These are phyloP conservation scores for Enhydra lutris DNA, from an alignment of 2,113 vertebrate genomes.

Conservation along the genomic window DNA sequence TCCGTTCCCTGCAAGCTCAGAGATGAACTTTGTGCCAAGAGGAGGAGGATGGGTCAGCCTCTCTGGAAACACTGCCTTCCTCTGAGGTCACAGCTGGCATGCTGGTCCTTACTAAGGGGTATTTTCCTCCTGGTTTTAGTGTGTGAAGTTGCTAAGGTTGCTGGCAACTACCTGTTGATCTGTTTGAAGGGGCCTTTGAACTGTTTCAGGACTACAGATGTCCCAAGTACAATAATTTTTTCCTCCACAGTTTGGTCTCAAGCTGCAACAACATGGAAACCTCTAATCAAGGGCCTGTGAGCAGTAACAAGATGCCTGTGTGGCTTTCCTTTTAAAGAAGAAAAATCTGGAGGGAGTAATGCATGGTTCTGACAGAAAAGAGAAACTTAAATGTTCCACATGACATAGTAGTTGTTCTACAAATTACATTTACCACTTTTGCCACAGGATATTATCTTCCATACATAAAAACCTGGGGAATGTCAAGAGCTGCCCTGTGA, in stretches of 20 bases:
- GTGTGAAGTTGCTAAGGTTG: neutral
- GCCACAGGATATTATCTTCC: neutral
- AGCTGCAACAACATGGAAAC: neutral
- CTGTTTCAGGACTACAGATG: neutral
- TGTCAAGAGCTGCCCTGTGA: neutral
- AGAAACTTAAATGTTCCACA: neutral
- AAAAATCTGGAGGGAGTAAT: neutral
- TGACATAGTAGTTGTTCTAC: neutral
- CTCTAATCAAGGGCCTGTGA: neutral
- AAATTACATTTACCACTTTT: neutral
- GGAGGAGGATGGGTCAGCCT: neutral
- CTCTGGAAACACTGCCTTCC: neutral
- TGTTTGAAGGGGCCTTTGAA: neutral
- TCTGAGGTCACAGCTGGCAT: neutral
- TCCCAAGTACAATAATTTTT: neutral
- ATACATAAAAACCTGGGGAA: neutral
- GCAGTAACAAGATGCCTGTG: neutral
- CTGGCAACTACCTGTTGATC: neutral
- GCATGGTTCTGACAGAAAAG: neutral
- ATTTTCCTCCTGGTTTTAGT: neutral
- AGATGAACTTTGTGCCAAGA: neutral
- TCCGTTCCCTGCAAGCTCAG: neutral
- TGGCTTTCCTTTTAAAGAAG: neutral
- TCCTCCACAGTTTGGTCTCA: neutral
- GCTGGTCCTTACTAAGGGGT: fast-evolving